A percentile compares a stretch with the other conserved stretches of the same genome.
phyloP scores from a whole-genome alignment of 2,113 vertebrate genomes.

The Redunca redunca region DNA sequence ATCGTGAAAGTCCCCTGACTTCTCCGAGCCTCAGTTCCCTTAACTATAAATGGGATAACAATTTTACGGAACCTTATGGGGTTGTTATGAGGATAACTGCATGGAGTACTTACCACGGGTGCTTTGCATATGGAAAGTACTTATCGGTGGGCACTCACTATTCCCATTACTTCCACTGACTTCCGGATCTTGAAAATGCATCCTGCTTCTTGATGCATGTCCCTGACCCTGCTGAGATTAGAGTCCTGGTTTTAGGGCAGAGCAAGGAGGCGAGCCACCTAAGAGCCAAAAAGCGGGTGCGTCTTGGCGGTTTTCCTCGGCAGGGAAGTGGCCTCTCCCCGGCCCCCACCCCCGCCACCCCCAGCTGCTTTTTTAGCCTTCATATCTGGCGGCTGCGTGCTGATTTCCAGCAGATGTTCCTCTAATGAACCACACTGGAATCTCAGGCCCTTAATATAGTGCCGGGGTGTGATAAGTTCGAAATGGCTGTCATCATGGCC shows the following conservation, averaged over 20 bases:
- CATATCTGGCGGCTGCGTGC: slow-evolving; percentile 41
- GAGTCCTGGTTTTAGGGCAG: not conserved
- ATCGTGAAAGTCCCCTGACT: not conserved
- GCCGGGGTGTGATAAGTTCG: slow-evolving; percentile 78
- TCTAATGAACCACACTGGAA: slow-evolving; percentile 79
- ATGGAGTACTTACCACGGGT: rapidly evolving
- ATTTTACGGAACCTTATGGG: rapidly evolving
- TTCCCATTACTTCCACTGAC: not conserved
- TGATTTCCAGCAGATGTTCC: slow-evolving; percentile 83
- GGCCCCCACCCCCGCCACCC: not conserved
- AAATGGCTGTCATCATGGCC: slow-evolving; percentile 80
- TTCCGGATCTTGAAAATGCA: not conserved
- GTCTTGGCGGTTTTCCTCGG: not conserved
- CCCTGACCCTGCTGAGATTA: not conserved
- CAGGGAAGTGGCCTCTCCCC: not conserved
- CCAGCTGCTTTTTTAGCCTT: slow-evolving; percentile 53
- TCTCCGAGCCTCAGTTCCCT: not conserved
- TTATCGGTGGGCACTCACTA: not conserved
- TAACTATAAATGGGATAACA: not conserved
- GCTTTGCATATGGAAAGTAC: not conserved
- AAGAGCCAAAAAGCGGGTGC: not conserved
- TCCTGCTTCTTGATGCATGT: not conserved
- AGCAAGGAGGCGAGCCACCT: not conserved
- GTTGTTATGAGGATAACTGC: not conserved
- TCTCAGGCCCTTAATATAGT: slow-evolving; percentile 86